Conservation (phyloP, 2,888 invertebrate species). For the Nyleta sp. region DNA sequence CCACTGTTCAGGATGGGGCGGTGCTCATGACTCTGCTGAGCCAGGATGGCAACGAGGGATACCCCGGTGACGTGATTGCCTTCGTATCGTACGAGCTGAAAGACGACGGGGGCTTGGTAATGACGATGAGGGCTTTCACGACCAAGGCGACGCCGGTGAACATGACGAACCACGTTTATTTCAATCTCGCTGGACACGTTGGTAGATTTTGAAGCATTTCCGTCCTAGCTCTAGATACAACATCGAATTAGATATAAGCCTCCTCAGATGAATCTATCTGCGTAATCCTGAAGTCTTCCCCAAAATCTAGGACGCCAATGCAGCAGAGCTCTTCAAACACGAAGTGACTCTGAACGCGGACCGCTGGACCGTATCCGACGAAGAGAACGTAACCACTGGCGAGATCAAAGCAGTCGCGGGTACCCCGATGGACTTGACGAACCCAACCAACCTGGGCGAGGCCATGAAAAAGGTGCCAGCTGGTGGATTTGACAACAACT, state of each 20-base stretch:
- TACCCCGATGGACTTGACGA: slow-evolving; percentile 89
- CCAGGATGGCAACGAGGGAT: slow-evolving; percentile 92
- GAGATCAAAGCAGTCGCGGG: slow-evolving; percentile 88
- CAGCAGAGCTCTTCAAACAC: slow-evolving; percentile 87
- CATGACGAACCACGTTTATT: slow-evolving; percentile 94
- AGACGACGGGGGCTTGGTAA: slow-evolving; percentile 88
- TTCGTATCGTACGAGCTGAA: slow-evolving; percentile 89
- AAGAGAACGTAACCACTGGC: slow-evolving; percentile 89
- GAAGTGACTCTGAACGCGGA: slow-evolving; percentile 89
- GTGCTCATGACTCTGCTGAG: slow-evolving; percentile 90
- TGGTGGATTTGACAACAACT: slow-evolving; percentile 93
- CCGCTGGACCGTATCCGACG: slow-evolving; percentile 88
- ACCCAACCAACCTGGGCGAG: slow-evolving; percentile 86
- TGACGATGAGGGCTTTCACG: slow-evolving; percentile 90
- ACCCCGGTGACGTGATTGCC: slow-evolving; percentile 91
- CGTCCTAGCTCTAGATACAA: too few species aligned
- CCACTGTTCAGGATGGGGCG: slow-evolving; percentile 70
- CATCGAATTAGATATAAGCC: too few species aligned
- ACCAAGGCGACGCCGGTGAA: slow-evolving; percentile 93
- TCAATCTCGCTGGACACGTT: slow-evolving; percentile 85
- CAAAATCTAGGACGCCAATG: slow-evolving; percentile 84
- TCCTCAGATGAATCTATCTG: too few species aligned
- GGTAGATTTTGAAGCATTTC: too few species aligned
- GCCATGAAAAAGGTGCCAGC: slow-evolving; percentile 87
- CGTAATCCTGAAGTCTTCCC: not conserved